Evolutionary conservation across 64 coral and sea anemone species (phyloP).

Genomic region (Anthopleura sola): DNA sequence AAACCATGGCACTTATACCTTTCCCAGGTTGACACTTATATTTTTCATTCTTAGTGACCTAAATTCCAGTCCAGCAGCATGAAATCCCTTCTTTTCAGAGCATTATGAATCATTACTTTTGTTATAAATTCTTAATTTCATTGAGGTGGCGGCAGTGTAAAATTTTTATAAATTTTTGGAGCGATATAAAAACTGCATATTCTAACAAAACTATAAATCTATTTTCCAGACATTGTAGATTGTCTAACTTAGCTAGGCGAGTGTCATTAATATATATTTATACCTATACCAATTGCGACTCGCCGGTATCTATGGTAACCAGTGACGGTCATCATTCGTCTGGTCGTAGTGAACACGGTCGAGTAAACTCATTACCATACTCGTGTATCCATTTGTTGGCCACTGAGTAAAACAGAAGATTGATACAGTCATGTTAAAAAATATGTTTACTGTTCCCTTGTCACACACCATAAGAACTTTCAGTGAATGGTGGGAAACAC

Average conservation of each 20-base stretch:
- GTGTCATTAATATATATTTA: background rate
- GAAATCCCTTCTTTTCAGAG: too few species aligned
- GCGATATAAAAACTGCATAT: background rate
- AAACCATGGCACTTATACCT: too few species aligned
- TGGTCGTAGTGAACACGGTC: constrained; percentile 32
- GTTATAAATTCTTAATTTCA: too few species aligned
- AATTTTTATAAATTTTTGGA: background rate
- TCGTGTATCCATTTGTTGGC: constrained; percentile 67
- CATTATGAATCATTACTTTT: too few species aligned
- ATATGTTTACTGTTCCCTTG: too few species aligned
- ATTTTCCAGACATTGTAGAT: background rate
- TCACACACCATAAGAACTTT: too few species aligned
- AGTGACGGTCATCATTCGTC: constrained; percentile 11
- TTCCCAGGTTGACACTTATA: too few species aligned
- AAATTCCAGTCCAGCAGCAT: too few species aligned
- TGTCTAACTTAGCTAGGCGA: background rate
- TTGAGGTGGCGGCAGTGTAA: background rate
- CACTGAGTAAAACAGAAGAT: constrained; percentile 9
- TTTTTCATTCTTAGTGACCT: too few species aligned
- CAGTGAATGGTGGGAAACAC: too few species aligned
- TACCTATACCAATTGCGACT: background rate
- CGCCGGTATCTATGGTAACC: background rate
- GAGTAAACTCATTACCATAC: constrained; percentile 46
- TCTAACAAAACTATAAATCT: background rate
- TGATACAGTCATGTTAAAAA: too few species aligned